These are phyloP conservation scores for Yponomeuta sedellus DNA, from an alignment of 2,888 invertebrate genomes.

Conservation along the genomic window DNA sequence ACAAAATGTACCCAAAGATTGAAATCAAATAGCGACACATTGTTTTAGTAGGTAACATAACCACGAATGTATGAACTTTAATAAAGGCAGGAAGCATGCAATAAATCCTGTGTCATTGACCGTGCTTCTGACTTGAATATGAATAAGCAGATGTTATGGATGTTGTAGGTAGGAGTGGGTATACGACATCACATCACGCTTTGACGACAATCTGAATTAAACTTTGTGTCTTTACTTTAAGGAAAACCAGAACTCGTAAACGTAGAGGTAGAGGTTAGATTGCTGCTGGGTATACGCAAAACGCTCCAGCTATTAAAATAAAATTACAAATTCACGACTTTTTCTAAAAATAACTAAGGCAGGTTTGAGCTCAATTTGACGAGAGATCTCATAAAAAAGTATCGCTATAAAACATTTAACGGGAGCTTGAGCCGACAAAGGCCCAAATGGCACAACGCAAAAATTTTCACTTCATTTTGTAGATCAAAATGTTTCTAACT, in stretches of 20 bases:
- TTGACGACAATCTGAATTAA: no score
- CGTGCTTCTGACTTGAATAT: slow-evolving; percentile 56
- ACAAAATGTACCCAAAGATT: not conserved
- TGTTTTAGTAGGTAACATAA: slow-evolving; percentile 28
- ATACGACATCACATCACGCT: no score
- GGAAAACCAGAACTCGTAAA: no score
- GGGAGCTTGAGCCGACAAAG: not conserved
- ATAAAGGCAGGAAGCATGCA: slow-evolving; percentile 61
- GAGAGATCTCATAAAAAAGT: not conserved
- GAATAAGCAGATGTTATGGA: slow-evolving; percentile 16
- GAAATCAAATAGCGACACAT: slow-evolving; percentile 36
- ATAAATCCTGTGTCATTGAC: slow-evolving; percentile 66
- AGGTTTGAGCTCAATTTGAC: not conserved
- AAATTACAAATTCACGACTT: not conserved
- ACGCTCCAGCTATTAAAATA: not conserved
- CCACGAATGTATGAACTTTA: slow-evolving; percentile 38
- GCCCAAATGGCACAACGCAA: not conserved
- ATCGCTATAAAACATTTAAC: not conserved
- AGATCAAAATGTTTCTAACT: slow-evolving; percentile 10
- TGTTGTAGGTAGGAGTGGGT: not conserved
- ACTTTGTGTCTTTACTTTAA: no score
- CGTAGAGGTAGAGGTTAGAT: no score
- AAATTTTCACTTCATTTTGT: slow-evolving; percentile 4
- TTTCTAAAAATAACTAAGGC: not conserved
- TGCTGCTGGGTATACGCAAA: not conserved